Evolutionary conservation across 2,113 vertebrate species (phyloP).

Genomic region (Anoplopoma fimbria): DNA sequence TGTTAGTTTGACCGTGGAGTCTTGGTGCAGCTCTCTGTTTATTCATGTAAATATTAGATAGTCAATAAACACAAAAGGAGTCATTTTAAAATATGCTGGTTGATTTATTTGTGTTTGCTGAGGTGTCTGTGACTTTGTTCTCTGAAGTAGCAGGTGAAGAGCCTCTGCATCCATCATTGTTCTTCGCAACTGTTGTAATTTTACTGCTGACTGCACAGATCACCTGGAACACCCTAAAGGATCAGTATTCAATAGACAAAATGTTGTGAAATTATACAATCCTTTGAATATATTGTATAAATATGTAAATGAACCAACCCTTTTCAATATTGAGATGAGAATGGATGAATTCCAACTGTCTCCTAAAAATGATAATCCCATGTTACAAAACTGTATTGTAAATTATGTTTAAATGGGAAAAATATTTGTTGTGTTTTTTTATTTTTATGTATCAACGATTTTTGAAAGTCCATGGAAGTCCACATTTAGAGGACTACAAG

Average conservation of each 20-base stretch:
- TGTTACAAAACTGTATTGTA: neutral
- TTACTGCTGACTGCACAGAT: neutral
- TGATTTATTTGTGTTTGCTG: neutral
- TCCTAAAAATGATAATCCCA: neutral
- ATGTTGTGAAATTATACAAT: neutral
- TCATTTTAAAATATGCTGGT: neutral
- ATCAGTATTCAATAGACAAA: neutral
- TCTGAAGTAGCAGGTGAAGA: neutral
- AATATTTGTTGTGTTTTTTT: too few species aligned
- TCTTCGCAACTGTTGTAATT: neutral
- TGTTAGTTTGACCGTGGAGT: neutral
- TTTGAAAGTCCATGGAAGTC: too few species aligned
- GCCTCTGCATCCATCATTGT: neutral
- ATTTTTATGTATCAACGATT: too few species aligned
- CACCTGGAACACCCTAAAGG: neutral
- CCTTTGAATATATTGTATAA: neutral
- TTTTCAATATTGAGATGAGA: neutral
- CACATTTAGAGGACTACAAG: too few species aligned
- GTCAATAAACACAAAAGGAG: conserved; percentile 19
- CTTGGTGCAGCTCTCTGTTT: conserved; percentile 8
- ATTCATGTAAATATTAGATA: conserved; percentile 38
- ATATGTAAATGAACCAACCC: neutral
- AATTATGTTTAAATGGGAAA: too few species aligned
- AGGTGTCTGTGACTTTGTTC: neutral
- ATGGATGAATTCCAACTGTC: neutral